Percentiles rank a stretch among this genome's conserved stretches.
phyloP scores from a whole-genome alignment of 2,113 vertebrate genomes.

The Raja brachyura region DNA sequence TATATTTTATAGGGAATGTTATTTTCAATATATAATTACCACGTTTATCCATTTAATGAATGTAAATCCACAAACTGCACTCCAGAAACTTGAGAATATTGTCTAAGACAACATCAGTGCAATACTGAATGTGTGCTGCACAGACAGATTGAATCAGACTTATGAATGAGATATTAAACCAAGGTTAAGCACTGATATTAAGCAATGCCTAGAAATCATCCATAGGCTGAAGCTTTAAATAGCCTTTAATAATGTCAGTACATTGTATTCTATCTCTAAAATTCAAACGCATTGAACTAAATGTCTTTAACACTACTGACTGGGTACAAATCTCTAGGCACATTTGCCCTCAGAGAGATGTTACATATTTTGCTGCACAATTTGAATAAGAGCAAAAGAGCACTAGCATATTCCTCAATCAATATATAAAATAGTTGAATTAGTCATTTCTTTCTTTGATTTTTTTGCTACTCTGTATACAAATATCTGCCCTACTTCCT shows the following conservation, averaged over 20 bases:
- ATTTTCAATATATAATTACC: slow-evolving; percentile 17
- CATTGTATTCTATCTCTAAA: no score
- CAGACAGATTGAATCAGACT: not conserved
- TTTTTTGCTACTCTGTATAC: not conserved
- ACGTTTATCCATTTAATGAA: not conserved
- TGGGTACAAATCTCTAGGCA: no score
- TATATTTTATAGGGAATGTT: slow-evolving; percentile 17
- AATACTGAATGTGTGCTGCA: not conserved
- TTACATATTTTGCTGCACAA: not conserved
- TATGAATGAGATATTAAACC: not conserved
- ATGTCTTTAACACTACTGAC: no score
- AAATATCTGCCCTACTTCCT: not conserved
- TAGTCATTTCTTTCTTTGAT: not conserved
- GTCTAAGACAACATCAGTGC: not conserved
- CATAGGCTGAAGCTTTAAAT: no score
- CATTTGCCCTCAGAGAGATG: not conserved
- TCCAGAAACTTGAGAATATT: not conserved
- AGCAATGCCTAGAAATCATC: no score
- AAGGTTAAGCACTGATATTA: not conserved
- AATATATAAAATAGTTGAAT: not conserved
- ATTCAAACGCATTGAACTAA: no score
- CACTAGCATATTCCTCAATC: not conserved
- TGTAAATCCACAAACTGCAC: slow-evolving; percentile 6
- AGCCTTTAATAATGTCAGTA: no score
- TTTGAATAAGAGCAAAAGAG: not conserved